A percentile compares a stretch with the other conserved stretches of the same genome.
These are phyloP conservation scores for Lamellibrachia satsuma DNA, from an alignment of 2,888 invertebrate species.

Conservation along the genomic window DNA sequence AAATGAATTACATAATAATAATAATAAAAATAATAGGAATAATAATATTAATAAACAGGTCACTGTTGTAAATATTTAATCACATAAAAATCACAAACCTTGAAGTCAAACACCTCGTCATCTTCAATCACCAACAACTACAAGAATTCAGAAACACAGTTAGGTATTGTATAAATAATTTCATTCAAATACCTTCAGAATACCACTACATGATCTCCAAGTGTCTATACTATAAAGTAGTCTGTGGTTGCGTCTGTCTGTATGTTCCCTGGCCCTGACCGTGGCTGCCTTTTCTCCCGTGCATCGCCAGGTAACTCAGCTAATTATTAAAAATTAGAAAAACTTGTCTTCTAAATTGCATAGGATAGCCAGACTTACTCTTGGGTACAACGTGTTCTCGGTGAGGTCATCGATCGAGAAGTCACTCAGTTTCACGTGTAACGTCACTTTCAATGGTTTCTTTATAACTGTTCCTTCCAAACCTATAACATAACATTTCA, in stretches of 20 bases:
- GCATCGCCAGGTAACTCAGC: too few relatives aligned
- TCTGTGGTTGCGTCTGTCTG: too few relatives aligned
- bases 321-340: not conserved
- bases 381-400: constrained; percentile 79
- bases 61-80: not conserved
- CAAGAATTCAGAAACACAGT: constrained; percentile 36
- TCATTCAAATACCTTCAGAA: not conserved
- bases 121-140: constrained; percentile 81
- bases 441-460: constrained; percentile 79
- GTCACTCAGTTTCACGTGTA: constrained; percentile 76
- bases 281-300: too few relatives aligned
- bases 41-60: not conserved
- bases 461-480: constrained; percentile 81
- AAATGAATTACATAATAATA: not conserved
- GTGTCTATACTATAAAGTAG: too few relatives aligned
- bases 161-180: not conserved
- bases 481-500: constrained; percentile 62
- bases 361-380: constrained; percentile 67
- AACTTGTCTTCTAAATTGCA: not conserved
- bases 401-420: constrained; percentile 78
- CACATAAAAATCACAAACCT: constrained; percentile 60
- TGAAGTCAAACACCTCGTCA: constrained; percentile 81
- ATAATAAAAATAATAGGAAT: not conserved
- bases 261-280: too few relatives aligned
- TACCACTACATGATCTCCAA: too few relatives aligned